phyloP scores from a whole-genome alignment of 2,113 vertebrate genomes.

The Lophochroa leadbeateri region DNA sequence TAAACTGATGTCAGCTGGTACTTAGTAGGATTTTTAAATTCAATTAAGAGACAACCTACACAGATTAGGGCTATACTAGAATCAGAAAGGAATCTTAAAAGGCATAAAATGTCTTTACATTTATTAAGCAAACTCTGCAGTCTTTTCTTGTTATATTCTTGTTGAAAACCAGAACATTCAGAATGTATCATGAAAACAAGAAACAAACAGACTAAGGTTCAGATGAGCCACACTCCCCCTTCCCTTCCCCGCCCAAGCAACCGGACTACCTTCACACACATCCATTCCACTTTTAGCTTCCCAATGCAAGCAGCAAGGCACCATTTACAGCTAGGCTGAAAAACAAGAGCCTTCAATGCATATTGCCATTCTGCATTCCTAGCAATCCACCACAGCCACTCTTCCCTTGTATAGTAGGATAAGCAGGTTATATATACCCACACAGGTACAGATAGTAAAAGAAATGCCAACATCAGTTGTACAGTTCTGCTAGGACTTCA shows the following conservation, averaged over 20 bases:
- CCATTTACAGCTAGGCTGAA: slow-evolving; percentile 22
- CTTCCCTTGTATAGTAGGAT: not conserved
- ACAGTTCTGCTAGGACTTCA: slow-evolving; percentile 22
- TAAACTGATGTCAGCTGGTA: slow-evolving; percentile 20
- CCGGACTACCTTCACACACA: not conserved
- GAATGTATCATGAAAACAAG: slow-evolving; percentile 23
- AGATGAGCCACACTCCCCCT: not conserved
- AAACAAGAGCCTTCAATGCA: slow-evolving; percentile 1
- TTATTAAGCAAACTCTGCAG: slow-evolving; percentile 63
- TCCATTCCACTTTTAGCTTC: slow-evolving; percentile 16
- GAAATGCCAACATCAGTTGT: not conserved
- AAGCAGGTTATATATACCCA: not conserved
- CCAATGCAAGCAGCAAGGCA: slow-evolving; percentile 45
- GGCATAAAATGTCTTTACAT: slow-evolving; percentile 43
- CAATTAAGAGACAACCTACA: slow-evolving; percentile 30
- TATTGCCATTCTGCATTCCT: not conserved
- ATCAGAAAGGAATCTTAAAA: slow-evolving; percentile 64
- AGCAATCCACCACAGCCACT: slow-evolving; percentile 14
- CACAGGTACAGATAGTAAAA: not conserved
- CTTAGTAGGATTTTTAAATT: slow-evolving; percentile 6
- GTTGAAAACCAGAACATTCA: slow-evolving; percentile 57
- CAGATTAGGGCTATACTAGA: slow-evolving; percentile 11
- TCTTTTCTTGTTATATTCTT: slow-evolving; percentile 46
- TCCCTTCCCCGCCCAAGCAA: not conserved
- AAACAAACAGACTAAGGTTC: not conserved